A percentile compares a stretch with the other conserved stretches of the same genome.
phyloP scores from a whole-genome alignment of 2,113 vertebrate species.

The Vicugna pacos region DNA sequence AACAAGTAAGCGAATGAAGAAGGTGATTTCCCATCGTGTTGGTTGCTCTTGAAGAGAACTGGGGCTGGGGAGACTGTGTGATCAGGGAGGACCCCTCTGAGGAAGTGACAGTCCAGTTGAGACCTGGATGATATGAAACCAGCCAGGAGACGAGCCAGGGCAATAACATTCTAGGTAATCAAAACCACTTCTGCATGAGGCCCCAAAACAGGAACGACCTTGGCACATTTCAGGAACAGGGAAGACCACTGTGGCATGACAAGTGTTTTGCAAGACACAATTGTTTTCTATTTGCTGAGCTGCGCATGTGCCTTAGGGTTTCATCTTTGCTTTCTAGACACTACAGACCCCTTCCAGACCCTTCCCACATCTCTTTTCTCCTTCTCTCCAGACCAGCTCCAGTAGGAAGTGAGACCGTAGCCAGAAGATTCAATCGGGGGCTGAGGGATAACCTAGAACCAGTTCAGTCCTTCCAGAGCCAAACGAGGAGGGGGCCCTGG shows the following conservation, averaged over 20 bases:
- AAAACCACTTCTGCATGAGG: background rate
- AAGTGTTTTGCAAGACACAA: background rate
- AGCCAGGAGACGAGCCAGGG: background rate
- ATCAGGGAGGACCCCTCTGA: background rate
- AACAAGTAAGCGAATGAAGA: background rate
- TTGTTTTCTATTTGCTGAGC: background rate
- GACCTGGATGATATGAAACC: background rate
- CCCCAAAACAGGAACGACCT: background rate
- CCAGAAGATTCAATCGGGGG: background rate
- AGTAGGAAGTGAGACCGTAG: background rate
- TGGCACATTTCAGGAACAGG: background rate
- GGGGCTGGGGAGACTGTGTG: background rate
- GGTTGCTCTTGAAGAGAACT: background rate
- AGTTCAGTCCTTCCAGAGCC: background rate
- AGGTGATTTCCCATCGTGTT: background rate
- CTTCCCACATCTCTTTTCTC: background rate
- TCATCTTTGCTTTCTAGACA: background rate
- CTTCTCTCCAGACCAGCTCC: background rate
- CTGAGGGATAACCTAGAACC: background rate
- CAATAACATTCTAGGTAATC: conserved; percentile 14
- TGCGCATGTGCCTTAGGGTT: background rate
- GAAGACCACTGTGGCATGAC: background rate
- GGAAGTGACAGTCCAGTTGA: background rate
- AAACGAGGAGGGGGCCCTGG: background rate
- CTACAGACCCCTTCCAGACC: background rate